A percentile compares a stretch with the other conserved stretches of the same genome.
Evolutionary conservation across 2,888 invertebrate species (phyloP).

Genomic region (Protula sp.): DNA sequence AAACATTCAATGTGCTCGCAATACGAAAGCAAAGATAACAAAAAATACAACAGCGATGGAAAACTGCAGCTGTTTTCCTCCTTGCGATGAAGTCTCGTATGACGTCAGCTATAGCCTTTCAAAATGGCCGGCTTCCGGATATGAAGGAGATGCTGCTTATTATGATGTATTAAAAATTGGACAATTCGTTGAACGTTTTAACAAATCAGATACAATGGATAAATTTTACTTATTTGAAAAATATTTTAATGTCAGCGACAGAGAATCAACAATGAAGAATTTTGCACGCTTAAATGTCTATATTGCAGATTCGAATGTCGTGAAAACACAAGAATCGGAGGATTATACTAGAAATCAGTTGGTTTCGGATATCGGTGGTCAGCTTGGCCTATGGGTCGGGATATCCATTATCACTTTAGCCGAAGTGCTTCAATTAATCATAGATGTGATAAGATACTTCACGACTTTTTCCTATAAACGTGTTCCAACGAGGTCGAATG

Average conservation of each 20-base stretch:
- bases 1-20: constrained; percentile 17
- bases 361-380: constrained; percentile 25
- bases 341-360: constrained; percentile 25
- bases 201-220: constrained; percentile 3
- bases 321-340: constrained; percentile 22
- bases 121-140: constrained; percentile 25
- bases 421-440: constrained; percentile 22
- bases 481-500: neutral
- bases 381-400: constrained; percentile 27
- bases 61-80: constrained; percentile 19
- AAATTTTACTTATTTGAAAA: constrained; percentile 13
- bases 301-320: constrained; percentile 25
- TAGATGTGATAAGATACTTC: neutral
- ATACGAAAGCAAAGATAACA: constrained; percentile 11
- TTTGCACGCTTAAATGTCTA: constrained; percentile 26
- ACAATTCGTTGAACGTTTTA: constrained; percentile 18
- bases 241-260: constrained; percentile 14
- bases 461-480: neutral
- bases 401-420: constrained; percentile 25
- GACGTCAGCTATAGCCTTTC: constrained; percentile 24
- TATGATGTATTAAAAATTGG: constrained; percentile 22
- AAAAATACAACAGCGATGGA: constrained; percentile 18
- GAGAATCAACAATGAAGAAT: constrained; percentile 22
- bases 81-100: constrained; percentile 23
- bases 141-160: constrained; percentile 24